Base-by-base conservation (phyloP, 2,113 vertebrate species). In the Microcebus jonahi region DNA sequence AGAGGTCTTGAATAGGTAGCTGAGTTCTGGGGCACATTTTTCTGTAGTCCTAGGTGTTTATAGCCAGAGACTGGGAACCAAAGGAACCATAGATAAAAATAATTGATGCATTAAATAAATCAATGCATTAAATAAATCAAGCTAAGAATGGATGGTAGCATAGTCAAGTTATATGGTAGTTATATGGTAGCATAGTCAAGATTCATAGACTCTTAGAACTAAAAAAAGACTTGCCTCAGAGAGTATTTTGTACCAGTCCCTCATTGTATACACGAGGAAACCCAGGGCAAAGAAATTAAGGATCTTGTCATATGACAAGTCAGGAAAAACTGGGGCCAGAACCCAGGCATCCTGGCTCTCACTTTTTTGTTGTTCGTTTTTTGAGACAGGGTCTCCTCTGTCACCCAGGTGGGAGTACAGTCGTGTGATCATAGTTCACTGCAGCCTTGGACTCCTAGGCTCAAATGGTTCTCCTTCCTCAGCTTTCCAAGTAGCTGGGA, bases 241-340 rank as follows among this genome's bases (percentile, higher is more conserved):
- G 29, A 88, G 29, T 59, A 31, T 83, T 57, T 45, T 57, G 18
- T 39, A 55, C 63, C 29, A 77, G 29, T 18, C 75, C 75, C 50
- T 94, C 70, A 81, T 77, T 95, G 87, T 80, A 76, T 73, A 42
- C 34, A 21, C 34, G 15, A 93, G 77, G 59, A 94, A 76, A 83
- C 23, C 36, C 45, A 92, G 53, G 5, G 34, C 68, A 70, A 45
- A 70, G 6, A 84, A 85, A 93, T 71, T 36, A 83, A 89, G 63
- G 12, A 23, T 27, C 31, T 15, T 68, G 17, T 84, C 76, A 80
- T 8, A 15, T 77, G 65, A 53, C 79, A 73, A 36, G 53, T 65
- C 84, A 77, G 39, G 77, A 65, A 94, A 67, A 67, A 8, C 36
- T 73, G n/a, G n/a, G 34, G 12, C 75, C 63, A 48, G 84, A 86